Percentiles rank a stretch among this genome's conserved stretches.
Evolutionary conservation across 2,888 invertebrate genomes (phyloP).

Genomic region (Lottia scabra): DNA sequence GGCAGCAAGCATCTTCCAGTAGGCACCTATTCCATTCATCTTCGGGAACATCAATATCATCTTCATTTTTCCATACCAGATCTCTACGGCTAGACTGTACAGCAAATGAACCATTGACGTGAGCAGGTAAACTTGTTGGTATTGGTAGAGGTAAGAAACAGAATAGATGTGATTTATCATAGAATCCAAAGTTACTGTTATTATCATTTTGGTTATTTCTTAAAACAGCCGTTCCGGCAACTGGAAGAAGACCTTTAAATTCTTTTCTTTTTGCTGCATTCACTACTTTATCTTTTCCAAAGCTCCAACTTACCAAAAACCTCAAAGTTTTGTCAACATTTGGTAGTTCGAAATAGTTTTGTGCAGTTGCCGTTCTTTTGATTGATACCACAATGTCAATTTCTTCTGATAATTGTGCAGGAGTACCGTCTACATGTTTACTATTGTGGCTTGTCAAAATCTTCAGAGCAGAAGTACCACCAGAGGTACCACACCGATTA

Average conservation of each 20-base stretch:
- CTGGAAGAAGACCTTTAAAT: constrained; percentile 34
- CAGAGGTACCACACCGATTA: too few species aligned
- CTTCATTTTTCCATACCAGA: constrained; percentile 39
- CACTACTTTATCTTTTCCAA: constrained; percentile 25
- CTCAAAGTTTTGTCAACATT: background rate
- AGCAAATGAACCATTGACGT: constrained; percentile 62
- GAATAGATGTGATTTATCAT: constrained; percentile 47
- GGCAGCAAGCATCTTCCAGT: constrained; percentile 36
- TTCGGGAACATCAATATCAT: constrained; percentile 41
- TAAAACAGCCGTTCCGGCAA: constrained; percentile 52
- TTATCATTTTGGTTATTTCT: constrained; percentile 9
- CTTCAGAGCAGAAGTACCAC: background rate
- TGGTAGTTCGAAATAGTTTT: background rate
- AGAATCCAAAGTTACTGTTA: constrained; percentile 35
- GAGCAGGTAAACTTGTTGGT: constrained; percentile 48
- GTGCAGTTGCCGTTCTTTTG: background rate
- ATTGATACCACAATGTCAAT: background rate
- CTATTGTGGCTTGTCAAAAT: too few species aligned
- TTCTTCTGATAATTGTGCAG: background rate
- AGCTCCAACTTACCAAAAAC: constrained; percentile 39
- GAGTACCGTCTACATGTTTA: too few species aligned
- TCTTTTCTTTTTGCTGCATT: constrained; percentile 9
- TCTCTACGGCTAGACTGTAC: constrained; percentile 51
- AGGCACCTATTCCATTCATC: constrained; percentile 48
- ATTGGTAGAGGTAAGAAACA: constrained; percentile 63